Conservation (phyloP, 1,140 invertebrate genomes). For the Heliconius congener region DNA sequence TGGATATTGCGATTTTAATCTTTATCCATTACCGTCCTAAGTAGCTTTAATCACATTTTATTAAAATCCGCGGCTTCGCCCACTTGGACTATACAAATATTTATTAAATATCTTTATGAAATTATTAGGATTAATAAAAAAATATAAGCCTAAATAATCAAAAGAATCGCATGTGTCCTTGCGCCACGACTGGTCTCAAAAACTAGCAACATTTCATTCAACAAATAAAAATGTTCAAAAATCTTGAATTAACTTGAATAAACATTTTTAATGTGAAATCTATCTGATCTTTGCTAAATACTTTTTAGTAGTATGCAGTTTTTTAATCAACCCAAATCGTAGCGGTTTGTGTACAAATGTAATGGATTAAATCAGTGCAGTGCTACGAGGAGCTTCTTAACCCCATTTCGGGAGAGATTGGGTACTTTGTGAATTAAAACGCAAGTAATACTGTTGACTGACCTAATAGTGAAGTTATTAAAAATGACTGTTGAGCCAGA, state of each 20-base stretch:
- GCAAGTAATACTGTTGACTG: not conserved
- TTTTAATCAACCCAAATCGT: conserved; percentile 27
- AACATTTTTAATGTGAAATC: not conserved
- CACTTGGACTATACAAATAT: too few relatives aligned
- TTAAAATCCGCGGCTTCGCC: too few relatives aligned
- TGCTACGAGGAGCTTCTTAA: conserved; percentile 6
- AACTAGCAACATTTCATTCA: too few relatives aligned
- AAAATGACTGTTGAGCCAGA: too few relatives aligned
- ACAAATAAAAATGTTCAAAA: not conserved
- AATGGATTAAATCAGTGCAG: conserved; percentile 28
- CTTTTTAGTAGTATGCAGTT: conserved; percentile 23
- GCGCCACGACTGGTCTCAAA: too few relatives aligned
- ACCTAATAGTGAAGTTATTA: not conserved
- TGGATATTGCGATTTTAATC: not conserved
- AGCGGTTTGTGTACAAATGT: conserved; percentile 28
- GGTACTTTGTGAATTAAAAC: conserved; percentile 11
- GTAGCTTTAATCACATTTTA: too few relatives aligned
- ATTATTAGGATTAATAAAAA: too few relatives aligned
- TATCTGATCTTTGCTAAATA: conserved; percentile 17
- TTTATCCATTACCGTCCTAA: not conserved
- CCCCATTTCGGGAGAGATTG: conserved; percentile 6
- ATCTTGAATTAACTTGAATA: not conserved
- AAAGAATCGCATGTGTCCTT: too few relatives aligned
- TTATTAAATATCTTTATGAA: too few relatives aligned
- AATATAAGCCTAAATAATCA: too few relatives aligned